Base-by-base conservation (phyloP, 2,888 invertebrate genomes). In the Pandemis corylana region DNA sequence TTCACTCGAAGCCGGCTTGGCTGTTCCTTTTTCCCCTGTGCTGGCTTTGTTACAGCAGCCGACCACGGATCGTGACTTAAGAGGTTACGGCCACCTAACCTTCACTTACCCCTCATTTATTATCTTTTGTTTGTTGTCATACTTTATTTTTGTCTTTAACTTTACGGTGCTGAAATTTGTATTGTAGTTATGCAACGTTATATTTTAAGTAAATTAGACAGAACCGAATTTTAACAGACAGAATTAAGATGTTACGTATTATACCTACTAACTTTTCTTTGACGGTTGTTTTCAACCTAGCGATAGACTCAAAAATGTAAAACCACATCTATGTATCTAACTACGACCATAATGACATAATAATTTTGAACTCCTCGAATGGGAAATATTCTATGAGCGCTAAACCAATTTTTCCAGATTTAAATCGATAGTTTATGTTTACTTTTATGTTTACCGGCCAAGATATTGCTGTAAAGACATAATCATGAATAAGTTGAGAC, bases 31-130 rank as follows among this genome's bases (percentile, higher is more conserved):
- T 51, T 70, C 69, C 63, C 13, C 7, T 71, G 67, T 71, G 71
- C 56, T 12, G 42, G 70, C 67, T 61, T 75, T 75, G 75, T 75
- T 53, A 42, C 41, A 83, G 79, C 77, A 78, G 75, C 79, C 80
- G 81, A 78, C 79, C 78, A 76, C 78, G 84, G 80, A 81, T 83
- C 84, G 83, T 82, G 82, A 82, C 85, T 87, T 88, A 86, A 89
- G 85, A 87, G 88, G 91, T 91, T 91, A 88, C 90, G 89, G 87
- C 87, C 85, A 90, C 88, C 90, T 89, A 89, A 90, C 89, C 86
- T 86, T 83, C 86, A 89, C 90, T 91, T 89, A 86, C 86, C 90
- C 89, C 87, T 85, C 85, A 85, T 75, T 75, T 71, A 75, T 88
- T 89, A 89, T 85, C 91, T 89, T 91, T 92, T 92, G 90, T 92